Evolutionary conservation across 2,888 invertebrate species (phyloP).

Genomic region (Plebejus anna): DNA sequence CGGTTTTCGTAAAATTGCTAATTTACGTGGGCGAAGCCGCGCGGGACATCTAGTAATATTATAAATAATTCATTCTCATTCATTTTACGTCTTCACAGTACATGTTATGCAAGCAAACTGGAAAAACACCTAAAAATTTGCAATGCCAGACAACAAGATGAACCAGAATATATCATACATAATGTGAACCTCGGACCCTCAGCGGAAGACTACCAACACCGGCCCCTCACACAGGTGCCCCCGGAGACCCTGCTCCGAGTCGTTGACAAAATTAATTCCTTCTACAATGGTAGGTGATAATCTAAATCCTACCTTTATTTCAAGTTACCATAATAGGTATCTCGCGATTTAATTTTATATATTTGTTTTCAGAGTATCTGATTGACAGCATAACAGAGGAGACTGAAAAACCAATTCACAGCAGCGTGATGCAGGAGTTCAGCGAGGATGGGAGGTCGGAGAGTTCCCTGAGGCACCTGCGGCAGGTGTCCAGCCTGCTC

Average conservation of each 20-base stretch:
- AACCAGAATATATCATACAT: slow-evolving; percentile 76
- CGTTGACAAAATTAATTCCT: slow-evolving; percentile 60
- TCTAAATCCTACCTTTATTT: background rate
- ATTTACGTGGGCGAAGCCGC: too few relatives aligned
- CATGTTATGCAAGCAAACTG: slow-evolving; percentile 84
- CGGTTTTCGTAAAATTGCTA: too few relatives aligned
- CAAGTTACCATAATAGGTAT: background rate
- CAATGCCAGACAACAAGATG: slow-evolving; percentile 81
- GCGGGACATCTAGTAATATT: background rate
- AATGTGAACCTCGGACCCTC: slow-evolving; percentile 63
- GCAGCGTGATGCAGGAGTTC: slow-evolving; percentile 52
- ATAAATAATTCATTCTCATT: background rate
- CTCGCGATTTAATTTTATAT: background rate
- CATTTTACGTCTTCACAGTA: slow-evolving; percentile 62
- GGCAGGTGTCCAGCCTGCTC: slow-evolving; percentile 88
- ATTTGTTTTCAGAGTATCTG: slow-evolving; percentile 49
- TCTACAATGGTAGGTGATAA: slow-evolving; percentile 63
- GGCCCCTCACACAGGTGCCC: slow-evolving; percentile 55
- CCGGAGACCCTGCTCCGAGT: slow-evolving; percentile 49
- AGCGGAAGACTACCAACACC: slow-evolving; percentile 44
- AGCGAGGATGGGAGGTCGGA: slow-evolving; percentile 76
- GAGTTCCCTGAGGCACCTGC: slow-evolving; percentile 85
- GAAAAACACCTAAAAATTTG: slow-evolving; percentile 86
- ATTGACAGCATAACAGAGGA: slow-evolving; percentile 48
- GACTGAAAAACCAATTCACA: slow-evolving; percentile 53